Base-by-base conservation (phyloP, 2,113 vertebrate genomes). In the Actinemys pallida region DNA sequence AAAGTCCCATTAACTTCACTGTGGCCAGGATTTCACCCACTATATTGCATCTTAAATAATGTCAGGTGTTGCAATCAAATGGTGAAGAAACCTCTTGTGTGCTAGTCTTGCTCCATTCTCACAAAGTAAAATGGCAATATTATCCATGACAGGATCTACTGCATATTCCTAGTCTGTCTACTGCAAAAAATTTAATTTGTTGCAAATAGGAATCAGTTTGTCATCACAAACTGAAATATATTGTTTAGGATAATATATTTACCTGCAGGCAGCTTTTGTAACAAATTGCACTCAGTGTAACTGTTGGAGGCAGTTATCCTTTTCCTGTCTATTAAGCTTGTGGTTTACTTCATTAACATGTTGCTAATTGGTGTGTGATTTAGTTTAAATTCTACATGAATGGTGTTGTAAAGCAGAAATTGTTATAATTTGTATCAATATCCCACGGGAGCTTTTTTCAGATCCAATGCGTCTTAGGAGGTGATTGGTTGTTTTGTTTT, bases 321-420 rank as follows among this genome's bases (percentile, higher is more conserved):
- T 88, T 82, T 94, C 49, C 87, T 50, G 65, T 87, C 86, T 87
- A 91, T 94, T 95, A 94, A 96, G 75, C 45, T 96, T 96, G 81
- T 96, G 90, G 9, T 45, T 97, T 95, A 92, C 47, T 86, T 94
- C 8, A 94, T 96, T 96, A 96, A 62, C 57, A 86, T 86, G 88
- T 94, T 97, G 89, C 53, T 94, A 97, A 94, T 93, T 93, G 86
- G 83, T 93, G 76, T 92, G 83, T 89, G 87, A 97, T 96, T 96
- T 97, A 93, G 54, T 96, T 92, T 69, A 62, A 80, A 65, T 94
- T 97, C 80, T 88, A 84, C 42, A 27, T 49, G 83, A 95, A 81
- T 93, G 81, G 35, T 69, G 52, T 89, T 91, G 19, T 31, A 39
- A 96, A 90, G 50, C 7, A 88, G 47, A 95, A 88, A 89, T 84